These are phyloP conservation scores for Agriopis marginaria DNA, from an alignment of 2,888 invertebrate genomes.

Conservation along the genomic window DNA sequence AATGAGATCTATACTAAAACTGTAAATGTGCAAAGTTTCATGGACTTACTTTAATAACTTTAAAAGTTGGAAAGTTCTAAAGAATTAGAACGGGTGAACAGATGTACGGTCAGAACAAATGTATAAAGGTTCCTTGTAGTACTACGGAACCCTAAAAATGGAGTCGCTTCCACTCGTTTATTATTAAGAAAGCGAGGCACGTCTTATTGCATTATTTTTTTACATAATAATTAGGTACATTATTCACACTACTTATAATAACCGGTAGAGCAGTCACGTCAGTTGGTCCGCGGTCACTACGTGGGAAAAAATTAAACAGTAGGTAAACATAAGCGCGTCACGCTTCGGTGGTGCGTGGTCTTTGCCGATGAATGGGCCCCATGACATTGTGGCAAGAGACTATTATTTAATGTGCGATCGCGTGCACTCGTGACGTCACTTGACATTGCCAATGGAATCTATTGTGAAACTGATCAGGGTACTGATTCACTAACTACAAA, in stretches of 20 bases:
- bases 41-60: too few relatives aligned
- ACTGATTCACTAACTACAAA: too few relatives aligned
- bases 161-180: background rate
- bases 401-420: conserved; percentile 17
- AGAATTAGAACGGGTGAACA: too few relatives aligned
- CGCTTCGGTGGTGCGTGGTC: conserved; percentile 59
- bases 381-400: conserved; percentile 66
- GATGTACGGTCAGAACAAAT: too few relatives aligned
- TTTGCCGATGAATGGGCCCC: conserved; percentile 62
- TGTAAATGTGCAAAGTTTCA: too few relatives aligned
- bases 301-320: conserved; percentile 50
- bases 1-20: too few relatives aligned
- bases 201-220: background rate
- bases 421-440: conserved; percentile 50
- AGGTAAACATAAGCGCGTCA: conserved; percentile 55
- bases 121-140: too few relatives aligned
- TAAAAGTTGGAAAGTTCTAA: too few relatives aligned
- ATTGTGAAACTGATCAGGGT: conserved; percentile 14
- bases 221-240: conserved; percentile 9
- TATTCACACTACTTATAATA: conserved; percentile 43
- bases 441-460: conserved; percentile 25
- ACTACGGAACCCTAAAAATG: background rate
- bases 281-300: conserved; percentile 28
- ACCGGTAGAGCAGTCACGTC: conserved; percentile 47
- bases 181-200: background rate